Percentiles rank a stretch among this genome's conserved stretches.
Evolutionary conservation across 2,888 invertebrate genomes (phyloP).

Genomic region (Chymomyza procnemis): DNA sequence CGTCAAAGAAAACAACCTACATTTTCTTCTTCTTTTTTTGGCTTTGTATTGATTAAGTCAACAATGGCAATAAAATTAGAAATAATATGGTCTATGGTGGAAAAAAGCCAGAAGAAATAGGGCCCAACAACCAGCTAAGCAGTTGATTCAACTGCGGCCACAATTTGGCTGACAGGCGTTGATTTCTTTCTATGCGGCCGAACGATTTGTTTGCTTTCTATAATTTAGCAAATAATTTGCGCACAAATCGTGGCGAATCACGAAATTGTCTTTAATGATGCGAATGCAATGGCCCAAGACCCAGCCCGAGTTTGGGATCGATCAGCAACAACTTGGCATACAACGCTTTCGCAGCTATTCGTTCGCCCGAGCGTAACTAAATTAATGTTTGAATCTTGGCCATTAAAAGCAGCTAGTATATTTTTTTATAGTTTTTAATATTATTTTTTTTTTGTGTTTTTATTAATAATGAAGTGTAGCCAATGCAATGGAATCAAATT

Average conservation of each 20-base stretch:
- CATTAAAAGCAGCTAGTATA: constrained; percentile 25
- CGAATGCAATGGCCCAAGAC: constrained; percentile 16
- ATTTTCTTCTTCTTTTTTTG: constrained; percentile 21
- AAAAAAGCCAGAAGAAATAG: background rate
- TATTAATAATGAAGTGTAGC: constrained; percentile 8
- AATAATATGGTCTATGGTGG: background rate
- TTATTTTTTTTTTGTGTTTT: background rate
- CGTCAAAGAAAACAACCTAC: constrained; percentile 64
- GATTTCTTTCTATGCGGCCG: constrained; percentile 66
- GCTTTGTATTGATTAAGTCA: constrained; percentile 68
- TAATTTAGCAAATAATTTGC: constrained; percentile 70
- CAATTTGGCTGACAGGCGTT: constrained; percentile 58
- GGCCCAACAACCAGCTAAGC: constrained; percentile 14
- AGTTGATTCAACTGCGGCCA: background rate
- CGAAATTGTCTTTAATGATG: constrained; percentile 72
- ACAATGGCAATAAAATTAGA: constrained; percentile 44
- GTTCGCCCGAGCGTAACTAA: constrained; percentile 64
- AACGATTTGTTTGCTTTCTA: constrained; percentile 66
- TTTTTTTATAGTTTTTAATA: background rate
- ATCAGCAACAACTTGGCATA: background rate
- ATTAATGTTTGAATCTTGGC: constrained; percentile 52
- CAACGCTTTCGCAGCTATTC: constrained; percentile 34
- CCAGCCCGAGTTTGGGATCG: background rate
- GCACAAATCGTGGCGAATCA: constrained; percentile 63
- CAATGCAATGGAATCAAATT: constrained; percentile 27